Evolutionary conservation across 2,888 invertebrate species (phyloP).

Genomic region (Sphaerophoria taeniata): DNA sequence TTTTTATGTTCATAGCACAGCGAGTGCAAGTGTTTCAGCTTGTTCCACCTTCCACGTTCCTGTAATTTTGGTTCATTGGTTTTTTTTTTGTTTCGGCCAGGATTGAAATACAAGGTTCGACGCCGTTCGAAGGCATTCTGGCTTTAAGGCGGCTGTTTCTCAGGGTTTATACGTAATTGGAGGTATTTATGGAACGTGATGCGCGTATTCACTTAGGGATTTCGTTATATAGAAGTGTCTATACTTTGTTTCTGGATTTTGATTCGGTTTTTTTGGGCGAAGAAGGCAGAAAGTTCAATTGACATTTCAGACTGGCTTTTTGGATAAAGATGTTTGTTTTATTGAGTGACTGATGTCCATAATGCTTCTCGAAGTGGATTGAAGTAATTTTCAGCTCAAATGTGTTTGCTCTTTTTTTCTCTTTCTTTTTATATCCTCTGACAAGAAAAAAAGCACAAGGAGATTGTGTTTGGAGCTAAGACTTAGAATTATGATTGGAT

Average conservation of each 20-base stretch:
- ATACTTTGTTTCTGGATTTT: neutral
- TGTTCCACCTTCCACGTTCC: conserved; percentile 28
- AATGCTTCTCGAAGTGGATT: conserved; percentile 42
- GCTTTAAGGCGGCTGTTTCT: neutral
- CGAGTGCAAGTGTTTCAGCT: neutral
- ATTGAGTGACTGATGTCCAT: conserved; percentile 67
- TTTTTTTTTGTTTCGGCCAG: neutral
- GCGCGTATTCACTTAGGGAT: conserved; percentile 61
- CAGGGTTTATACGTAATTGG: conserved; percentile 63
- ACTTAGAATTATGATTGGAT: neutral
- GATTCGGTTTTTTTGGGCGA: neutral
- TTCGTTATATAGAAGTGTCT: conserved; percentile 8
- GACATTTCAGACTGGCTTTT: conserved; percentile 27
- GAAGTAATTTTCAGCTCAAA: conserved; percentile 30
- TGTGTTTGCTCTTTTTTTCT: neutral
- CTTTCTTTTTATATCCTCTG: neutral
- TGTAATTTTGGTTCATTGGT: conserved; percentile 11
- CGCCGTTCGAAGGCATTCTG: conserved; percentile 24
- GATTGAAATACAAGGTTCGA: conserved; percentile 12
- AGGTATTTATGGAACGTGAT: conserved; percentile 67
- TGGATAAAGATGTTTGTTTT: conserved; percentile 64
- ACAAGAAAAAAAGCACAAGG: neutral
- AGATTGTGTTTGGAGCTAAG: neutral
- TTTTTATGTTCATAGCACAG: neutral
- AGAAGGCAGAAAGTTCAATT: conserved; percentile 3